Evolutionary conservation across 2,888 invertebrate genomes (phyloP).

Genomic region (Mesorhabditis spiculigera): DNA sequence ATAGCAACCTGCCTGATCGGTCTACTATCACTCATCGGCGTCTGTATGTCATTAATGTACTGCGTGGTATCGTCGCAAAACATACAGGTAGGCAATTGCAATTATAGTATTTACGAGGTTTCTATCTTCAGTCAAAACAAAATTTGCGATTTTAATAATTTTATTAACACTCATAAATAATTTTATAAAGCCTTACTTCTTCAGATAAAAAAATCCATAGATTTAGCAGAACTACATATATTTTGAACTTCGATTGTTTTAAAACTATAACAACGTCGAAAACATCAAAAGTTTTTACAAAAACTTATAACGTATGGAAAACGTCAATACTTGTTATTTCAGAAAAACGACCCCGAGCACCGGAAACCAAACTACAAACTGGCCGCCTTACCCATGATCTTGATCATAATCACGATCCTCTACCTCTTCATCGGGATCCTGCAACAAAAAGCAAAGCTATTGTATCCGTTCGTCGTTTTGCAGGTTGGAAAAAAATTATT

Average conservation of each 20-base stretch:
- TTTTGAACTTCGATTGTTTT: neutral
- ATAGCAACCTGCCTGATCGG: conserved; percentile 38
- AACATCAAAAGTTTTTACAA: too few species aligned
- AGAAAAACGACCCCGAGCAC: too few species aligned
- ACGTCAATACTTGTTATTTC: too few species aligned
- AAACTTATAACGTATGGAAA: too few species aligned
- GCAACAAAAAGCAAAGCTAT: conserved; percentile 33
- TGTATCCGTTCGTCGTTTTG: conserved; percentile 38
- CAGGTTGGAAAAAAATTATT: conserved; percentile 23
- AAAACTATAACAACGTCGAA: neutral
- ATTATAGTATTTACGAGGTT: too few species aligned
- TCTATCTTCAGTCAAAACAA: too few species aligned
- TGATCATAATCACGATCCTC: conserved; percentile 36
- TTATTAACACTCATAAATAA: neutral
- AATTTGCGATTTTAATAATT: too few species aligned
- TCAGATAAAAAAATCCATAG: neutral
- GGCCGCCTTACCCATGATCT: conserved; percentile 31
- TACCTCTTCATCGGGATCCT: conserved; percentile 43
- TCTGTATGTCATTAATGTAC: conserved; percentile 31
- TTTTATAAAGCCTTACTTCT: neutral
- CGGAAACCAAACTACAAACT: conserved; percentile 24
- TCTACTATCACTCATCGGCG: conserved; percentile 28
- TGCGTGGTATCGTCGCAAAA: conserved; percentile 35
- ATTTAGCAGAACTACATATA: neutral
- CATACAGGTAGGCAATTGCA: conserved; percentile 10